These are phyloP conservation scores for Eurypyga helias DNA, from an alignment of 2,113 vertebrate genomes.

Conservation along the genomic window DNA sequence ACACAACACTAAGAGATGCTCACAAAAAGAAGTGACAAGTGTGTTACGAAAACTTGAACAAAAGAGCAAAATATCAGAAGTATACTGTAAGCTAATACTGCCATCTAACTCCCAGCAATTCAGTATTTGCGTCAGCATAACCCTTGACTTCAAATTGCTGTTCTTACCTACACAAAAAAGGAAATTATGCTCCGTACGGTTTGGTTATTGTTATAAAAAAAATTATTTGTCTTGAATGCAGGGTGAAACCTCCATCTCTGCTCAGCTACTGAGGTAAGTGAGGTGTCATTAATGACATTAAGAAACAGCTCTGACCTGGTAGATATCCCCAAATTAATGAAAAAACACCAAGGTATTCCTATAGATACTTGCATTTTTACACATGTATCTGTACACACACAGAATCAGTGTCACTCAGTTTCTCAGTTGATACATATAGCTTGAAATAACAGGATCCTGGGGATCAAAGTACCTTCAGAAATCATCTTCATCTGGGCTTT, in stretches of 20 bases:
- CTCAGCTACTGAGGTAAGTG: not conserved
- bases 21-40: not conserved
- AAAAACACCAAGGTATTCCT: not conserved
- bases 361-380: not conserved
- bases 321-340: not conserved
- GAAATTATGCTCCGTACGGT: not conserved
- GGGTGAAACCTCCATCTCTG: not conserved
- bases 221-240: not conserved
- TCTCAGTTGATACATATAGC: not conserved
- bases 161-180: not conserved
- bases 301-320: not conserved
- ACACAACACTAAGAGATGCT: not conserved
- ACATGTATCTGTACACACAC: not conserved
- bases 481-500: not conserved
- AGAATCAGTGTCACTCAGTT: not conserved
- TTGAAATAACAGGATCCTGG: not conserved
- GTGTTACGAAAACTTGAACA: not conserved
- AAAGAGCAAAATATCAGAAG: not conserved
- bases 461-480: not conserved
- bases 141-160: not conserved
- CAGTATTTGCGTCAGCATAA: not conserved
- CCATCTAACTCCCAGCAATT: conserved; percentile 39
- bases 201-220: not conserved
- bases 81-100: conserved; percentile 14
- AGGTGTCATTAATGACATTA: not conserved